Percentiles rank a stretch among this genome's conserved stretches.
phyloP scores from a whole-genome alignment of 1,140 invertebrate species.

The Campoletis sonorensis region DNA sequence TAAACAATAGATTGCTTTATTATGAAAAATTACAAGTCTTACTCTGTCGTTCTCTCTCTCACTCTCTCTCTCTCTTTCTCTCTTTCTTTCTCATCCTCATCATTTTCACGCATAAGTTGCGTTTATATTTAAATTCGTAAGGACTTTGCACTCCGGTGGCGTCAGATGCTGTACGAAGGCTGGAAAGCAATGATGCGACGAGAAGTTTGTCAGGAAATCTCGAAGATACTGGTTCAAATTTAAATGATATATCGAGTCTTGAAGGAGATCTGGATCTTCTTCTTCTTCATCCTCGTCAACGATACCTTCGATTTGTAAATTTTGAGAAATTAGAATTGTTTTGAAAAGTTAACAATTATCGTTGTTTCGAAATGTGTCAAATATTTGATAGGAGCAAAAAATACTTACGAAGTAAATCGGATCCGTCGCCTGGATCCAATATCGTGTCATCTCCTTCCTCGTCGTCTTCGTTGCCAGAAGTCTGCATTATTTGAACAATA shows the following conservation, averaged over 20 bases:
- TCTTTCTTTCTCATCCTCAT: background rate
- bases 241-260: conserved; percentile 80
- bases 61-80: background rate
- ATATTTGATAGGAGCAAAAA: background rate
- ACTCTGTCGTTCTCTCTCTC: background rate
- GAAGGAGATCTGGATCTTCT: conserved; percentile 77
- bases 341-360: background rate
- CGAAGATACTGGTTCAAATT: conserved; percentile 80
- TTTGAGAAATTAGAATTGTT: background rate
- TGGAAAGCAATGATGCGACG: conserved; percentile 79
- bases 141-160: conserved; percentile 73
- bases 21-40: conserved; percentile 45
- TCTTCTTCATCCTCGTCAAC: conserved; percentile 72
- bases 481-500: conserved; percentile 20
- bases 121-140: conserved; percentile 69
- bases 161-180: conserved; percentile 80
- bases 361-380: background rate
- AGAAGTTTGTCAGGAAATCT: conserved; percentile 80
- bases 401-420: conserved; percentile 63
- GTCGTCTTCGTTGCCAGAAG: conserved; percentile 60
- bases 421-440: conserved; percentile 67
- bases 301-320: conserved; percentile 53
- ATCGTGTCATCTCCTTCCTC: conserved; percentile 71
- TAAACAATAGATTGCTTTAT: conserved; percentile 46
- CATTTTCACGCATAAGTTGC: conserved; percentile 44